A percentile compares a stretch with the other conserved stretches of the same genome.
Conservation (phyloP, 2,888 invertebrate species). For the Lasius platythorax region DNA sequence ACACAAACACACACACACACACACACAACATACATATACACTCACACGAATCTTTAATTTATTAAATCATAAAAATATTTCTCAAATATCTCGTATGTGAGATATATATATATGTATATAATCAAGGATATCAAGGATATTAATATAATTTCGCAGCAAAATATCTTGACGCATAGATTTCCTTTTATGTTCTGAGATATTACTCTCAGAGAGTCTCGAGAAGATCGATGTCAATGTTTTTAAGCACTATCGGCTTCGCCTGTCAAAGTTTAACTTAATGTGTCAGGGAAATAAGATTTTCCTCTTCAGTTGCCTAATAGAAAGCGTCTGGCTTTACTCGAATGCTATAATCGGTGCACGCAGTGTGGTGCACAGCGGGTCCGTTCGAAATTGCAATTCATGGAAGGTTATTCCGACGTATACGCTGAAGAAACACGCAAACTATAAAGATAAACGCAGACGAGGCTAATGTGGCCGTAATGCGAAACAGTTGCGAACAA, state of each 20-base stretch:
- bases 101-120: not conserved
- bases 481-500: conserved; percentile 43
- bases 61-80: not conserved
- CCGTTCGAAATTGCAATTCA: conserved; percentile 41
- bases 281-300: conserved; percentile 58
- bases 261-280: conserved; percentile 69
- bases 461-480: conserved; percentile 41
- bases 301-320: conserved; percentile 53
- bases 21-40: not conserved
- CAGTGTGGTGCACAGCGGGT: not conserved
- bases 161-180: not conserved
- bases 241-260: not conserved
- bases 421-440: conserved; percentile 30
- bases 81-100: not conserved
- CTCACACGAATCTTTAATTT: not conserved
- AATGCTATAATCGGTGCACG: conserved; percentile 36
- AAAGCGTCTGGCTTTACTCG: conserved; percentile 1
- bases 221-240: not conserved
- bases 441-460: conserved; percentile 43
- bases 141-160: not conserved
- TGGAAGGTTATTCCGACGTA: conserved; percentile 34
- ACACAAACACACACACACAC: not conserved
- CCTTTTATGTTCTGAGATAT: not conserved
- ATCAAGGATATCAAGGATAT: not conserved
- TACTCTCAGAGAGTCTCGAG: not conserved